Conservation (phyloP, 2,113 vertebrate genomes). For the Caretta caretta region DNA sequence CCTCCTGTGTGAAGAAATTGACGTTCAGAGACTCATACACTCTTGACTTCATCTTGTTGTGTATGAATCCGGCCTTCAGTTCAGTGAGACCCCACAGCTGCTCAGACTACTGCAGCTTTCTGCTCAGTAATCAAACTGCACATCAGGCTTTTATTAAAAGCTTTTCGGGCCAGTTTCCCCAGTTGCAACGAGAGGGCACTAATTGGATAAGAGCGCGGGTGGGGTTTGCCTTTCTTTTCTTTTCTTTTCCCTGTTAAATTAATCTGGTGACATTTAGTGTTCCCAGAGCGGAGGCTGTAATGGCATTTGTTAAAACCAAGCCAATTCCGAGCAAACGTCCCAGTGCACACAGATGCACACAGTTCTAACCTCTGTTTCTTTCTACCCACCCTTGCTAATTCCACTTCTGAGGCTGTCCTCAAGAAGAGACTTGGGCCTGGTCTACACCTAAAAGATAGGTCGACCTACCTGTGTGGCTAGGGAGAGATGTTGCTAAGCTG, state of each 20-base stretch:
- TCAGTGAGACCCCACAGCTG: slow-evolving; percentile 30
- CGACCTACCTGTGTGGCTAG: rapidly evolving
- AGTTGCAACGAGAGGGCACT: background rate
- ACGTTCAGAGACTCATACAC: background rate
- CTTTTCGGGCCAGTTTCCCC: background rate
- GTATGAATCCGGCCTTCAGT: slow-evolving; percentile 18
- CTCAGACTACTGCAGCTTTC: rapidly evolving
- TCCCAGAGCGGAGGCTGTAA: background rate
- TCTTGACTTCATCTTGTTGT: slow-evolving; percentile 38
- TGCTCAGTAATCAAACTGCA: rapidly evolving
- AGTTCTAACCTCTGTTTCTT: rapidly evolving
- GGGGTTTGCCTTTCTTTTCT: background rate
- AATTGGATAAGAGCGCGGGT: background rate
- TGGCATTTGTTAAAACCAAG: rapidly evolving
- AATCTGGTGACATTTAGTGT: rapidly evolving
- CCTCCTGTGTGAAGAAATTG: slow-evolving; percentile 51
- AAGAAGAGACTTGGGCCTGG: background rate
- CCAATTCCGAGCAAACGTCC: rapidly evolving
- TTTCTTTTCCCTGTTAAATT: background rate
- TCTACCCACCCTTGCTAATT: background rate
- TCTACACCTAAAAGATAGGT: background rate
- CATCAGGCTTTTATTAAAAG: rapidly evolving
- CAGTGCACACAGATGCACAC: rapidly evolving
- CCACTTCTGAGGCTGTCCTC: background rate
- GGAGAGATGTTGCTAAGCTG: background rate